These are phyloP conservation scores for Chaenocephalus aceratus DNA, from an alignment of 2,113 vertebrate species.

Conservation along the genomic window DNA sequence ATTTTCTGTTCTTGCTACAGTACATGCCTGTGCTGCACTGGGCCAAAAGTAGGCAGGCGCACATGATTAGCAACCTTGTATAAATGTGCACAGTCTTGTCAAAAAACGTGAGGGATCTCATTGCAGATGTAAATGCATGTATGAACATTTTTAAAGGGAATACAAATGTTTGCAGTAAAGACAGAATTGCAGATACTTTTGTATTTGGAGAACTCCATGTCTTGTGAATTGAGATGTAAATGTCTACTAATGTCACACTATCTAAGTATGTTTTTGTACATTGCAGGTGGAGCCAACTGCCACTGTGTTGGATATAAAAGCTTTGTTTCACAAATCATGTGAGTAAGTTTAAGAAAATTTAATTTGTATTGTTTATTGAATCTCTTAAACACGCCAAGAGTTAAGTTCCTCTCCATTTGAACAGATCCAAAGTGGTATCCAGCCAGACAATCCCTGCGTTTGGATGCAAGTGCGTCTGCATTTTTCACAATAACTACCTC, in stretches of 20 bases:
- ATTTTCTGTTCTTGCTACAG: slow-evolving; percentile 48
- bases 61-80: slow-evolving; percentile 26
- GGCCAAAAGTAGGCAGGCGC: slow-evolving; percentile 17
- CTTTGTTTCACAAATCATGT: slow-evolving; percentile 92
- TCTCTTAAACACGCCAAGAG: not conserved
- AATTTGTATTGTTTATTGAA: not conserved
- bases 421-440: slow-evolving; percentile 94
- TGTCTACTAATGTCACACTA: not conserved
- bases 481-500: not conserved
- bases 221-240: not conserved
- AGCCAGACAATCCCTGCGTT: slow-evolving; percentile 91
- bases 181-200: not conserved
- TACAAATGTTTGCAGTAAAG: not conserved
- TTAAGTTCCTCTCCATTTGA: slow-evolving; percentile 19
- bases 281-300: slow-evolving; percentile 92
- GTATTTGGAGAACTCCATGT: not conserved
- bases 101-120: not conserved
- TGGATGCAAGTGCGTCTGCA: slow-evolving; percentile 90
- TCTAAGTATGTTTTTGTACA: not conserved
- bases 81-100: slow-evolving; percentile 22
- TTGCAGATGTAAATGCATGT: slow-evolving; percentile 21
- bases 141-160: slow-evolving; percentile 1
- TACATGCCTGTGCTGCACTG: slow-evolving; percentile 8
- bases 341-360: slow-evolving; percentile 66
- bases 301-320: slow-evolving; percentile 92